phyloP scores from a whole-genome alignment of 2,797 vertebrate genomes.

The Tachyglossus aculeatus region DNA sequence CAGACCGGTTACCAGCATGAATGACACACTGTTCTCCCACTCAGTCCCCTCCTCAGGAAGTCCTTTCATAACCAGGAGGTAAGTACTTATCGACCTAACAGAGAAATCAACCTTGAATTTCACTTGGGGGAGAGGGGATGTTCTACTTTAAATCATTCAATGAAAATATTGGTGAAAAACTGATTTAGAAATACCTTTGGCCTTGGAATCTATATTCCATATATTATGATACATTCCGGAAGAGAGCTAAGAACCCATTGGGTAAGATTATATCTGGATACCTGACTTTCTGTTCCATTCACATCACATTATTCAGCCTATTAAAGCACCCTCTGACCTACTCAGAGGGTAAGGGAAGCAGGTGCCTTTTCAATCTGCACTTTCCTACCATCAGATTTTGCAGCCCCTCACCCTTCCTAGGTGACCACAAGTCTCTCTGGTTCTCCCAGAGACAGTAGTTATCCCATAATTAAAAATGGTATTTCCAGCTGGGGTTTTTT shows the following conservation, averaged over 20 bases:
- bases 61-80: slow-evolving; percentile 96
- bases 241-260: neutral
- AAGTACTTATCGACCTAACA: slow-evolving; percentile 75
- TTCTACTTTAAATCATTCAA: neutral
- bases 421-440: too few species aligned
- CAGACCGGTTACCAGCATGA: slow-evolving; percentile 93
- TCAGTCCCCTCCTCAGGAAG: slow-evolving; percentile 97
- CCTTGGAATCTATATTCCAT: neutral
- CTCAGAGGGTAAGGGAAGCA: neutral
- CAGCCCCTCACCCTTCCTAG: too few species aligned
- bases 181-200: slow-evolving; percentile 17
- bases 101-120: slow-evolving; percentile 13
- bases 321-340: neutral
- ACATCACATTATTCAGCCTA: neutral
- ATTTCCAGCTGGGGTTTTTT: too few species aligned
- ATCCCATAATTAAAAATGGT: too few species aligned
- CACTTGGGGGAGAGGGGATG: neutral
- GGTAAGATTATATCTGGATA: neutral
- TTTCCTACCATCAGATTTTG: too few species aligned
- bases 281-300: neutral
- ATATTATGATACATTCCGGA: neutral
- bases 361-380: neutral
- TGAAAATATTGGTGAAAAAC: neutral
- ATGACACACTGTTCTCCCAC: slow-evolving; percentile 91
- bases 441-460: too few species aligned